Conservation (phyloP, 2,113 vertebrate genomes). For the Urocitellus parryii region DNA sequence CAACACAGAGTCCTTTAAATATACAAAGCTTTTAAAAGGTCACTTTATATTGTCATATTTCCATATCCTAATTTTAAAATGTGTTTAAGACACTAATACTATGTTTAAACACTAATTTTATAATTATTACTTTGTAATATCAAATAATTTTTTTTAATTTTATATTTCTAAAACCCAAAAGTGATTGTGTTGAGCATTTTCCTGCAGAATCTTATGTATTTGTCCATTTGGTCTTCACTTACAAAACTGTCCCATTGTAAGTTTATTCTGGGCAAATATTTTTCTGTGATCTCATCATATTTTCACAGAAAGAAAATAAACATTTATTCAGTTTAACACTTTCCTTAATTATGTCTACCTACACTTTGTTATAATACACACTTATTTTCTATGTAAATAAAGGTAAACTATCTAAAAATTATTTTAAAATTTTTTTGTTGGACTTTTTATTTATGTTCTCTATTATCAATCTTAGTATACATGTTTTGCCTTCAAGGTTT, state of each 20-base stretch:
- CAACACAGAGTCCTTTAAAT: neutral
- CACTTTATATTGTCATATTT: neutral
- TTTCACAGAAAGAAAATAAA: constrained; percentile 55
- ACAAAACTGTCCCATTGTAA: neutral
- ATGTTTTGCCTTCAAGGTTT: neutral
- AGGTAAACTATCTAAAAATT: neutral
- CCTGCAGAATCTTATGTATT: neutral
- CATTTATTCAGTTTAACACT: constrained; percentile 17
- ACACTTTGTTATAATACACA: neutral
- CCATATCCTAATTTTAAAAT: neutral
- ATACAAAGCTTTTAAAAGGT: neutral
- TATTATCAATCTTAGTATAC: neutral
- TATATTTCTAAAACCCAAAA: neutral
- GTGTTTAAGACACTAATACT: neutral
- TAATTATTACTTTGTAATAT: neutral
- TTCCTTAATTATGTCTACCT: constrained; percentile 31
- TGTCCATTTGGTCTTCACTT: neutral
- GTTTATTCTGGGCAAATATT: neutral
- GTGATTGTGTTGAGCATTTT: neutral
- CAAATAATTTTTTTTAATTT: neutral
- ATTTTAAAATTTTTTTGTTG: neutral
- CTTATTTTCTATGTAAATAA: neutral
- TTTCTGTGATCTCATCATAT: neutral
- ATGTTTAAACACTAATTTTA: neutral
- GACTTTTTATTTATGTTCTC: neutral